A percentile compares a stretch with the other conserved stretches of the same genome.
Evolutionary conservation across 2,113 vertebrate genomes (phyloP).

Genomic region (Chaenogobius annularis): DNA sequence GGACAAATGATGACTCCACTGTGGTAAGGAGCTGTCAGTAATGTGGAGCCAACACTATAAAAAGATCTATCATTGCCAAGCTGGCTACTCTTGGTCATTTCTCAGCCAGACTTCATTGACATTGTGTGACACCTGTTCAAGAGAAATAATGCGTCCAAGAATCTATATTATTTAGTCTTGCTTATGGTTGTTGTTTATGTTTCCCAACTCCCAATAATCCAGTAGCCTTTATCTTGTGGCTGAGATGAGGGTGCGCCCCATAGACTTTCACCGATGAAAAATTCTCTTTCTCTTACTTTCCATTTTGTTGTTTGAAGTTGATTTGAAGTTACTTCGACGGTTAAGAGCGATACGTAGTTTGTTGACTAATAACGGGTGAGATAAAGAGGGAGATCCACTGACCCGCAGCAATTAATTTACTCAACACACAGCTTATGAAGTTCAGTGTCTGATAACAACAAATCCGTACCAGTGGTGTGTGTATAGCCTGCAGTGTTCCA

Average conservation of each 20-base stretch:
- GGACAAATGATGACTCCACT: constrained; percentile 50
- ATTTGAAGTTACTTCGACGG: no score
- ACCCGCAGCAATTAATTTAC: background rate
- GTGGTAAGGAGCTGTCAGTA: constrained; percentile 56
- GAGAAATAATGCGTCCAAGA: constrained; percentile 11
- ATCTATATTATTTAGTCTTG: background rate
- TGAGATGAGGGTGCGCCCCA: no score
- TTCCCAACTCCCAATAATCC: no score
- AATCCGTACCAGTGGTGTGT: no score
- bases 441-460: no score
- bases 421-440: no score
- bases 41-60: constrained; percentile 48
- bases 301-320: no score
- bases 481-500: no score
- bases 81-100: constrained; percentile 26
- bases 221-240: no score
- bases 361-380: no score
- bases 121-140: constrained; percentile 18
- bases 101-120: constrained; percentile 35
- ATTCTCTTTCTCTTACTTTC: no score
- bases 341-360: background rate
- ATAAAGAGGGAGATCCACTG: background rate
- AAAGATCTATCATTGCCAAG: constrained; percentile 56
- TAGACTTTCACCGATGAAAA: no score
- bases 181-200: background rate